phyloP scores from a whole-genome alignment of 2,797 vertebrate species.

The Betta splendens region DNA sequence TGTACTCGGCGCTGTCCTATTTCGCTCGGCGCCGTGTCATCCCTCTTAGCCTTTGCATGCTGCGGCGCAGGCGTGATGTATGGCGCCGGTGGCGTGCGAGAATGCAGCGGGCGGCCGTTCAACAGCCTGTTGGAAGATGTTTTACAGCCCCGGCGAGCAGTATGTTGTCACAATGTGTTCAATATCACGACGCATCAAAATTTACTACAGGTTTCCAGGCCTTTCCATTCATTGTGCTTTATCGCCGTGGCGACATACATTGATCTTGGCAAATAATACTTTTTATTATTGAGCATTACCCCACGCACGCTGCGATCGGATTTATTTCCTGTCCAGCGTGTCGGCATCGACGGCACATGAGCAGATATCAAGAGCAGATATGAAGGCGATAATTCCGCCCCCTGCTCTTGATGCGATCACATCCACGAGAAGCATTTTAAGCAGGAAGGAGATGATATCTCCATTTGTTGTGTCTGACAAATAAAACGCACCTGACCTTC shows the following conservation, averaged over 20 bases:
- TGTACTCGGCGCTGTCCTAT: conserved; percentile 57
- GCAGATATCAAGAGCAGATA: conserved; percentile 56
- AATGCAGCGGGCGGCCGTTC: conserved; percentile 67
- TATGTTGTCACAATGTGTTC: conserved; percentile 80
- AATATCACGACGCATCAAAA: conserved; percentile 79
- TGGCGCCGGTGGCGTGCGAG: conserved; percentile 59
- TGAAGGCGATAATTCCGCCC: conserved; percentile 35
- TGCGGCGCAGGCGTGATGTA: conserved; percentile 66
- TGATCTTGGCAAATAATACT: conserved; percentile 82
- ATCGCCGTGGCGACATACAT: conserved; percentile 72
- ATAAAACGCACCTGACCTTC: conserved; percentile 67
- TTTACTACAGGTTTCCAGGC: conserved; percentile 76
- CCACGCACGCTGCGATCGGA: conserved; percentile 71
- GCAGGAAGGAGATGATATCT: conserved; percentile 56
- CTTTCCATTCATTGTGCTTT: conserved; percentile 80
- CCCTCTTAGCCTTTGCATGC: conserved; percentile 61
- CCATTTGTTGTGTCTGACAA: conserved; percentile 45
- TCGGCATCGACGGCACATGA: conserved; percentile 50
- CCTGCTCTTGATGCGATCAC: conserved; percentile 47
- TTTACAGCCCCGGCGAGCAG: conserved; percentile 75
- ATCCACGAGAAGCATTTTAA: conserved; percentile 58
- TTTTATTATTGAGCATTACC: conserved; percentile 83
- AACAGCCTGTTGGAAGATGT: conserved; percentile 77
- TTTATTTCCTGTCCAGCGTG: conserved; percentile 75
- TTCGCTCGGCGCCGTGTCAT: conserved; percentile 60